Evolutionary conservation across 2,797 vertebrate genomes (phyloP), one percentile per base, ranked within the genome.

Genomic region (Macrochelys suwanniensis): DNA sequence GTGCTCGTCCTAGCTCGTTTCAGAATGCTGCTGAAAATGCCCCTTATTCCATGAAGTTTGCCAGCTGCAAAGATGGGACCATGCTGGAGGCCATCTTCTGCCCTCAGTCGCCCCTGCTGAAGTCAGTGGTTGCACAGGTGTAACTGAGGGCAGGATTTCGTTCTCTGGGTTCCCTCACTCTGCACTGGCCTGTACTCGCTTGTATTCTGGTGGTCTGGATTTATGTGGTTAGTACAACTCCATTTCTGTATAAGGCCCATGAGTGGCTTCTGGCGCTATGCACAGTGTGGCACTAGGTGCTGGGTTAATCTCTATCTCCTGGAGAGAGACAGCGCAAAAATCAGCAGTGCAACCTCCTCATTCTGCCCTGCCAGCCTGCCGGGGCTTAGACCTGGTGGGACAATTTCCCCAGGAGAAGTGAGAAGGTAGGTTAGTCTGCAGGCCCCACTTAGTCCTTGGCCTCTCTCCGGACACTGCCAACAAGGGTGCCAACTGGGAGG

Each of bases 131-230:
- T 23, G 37, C 8, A 9, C 17, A 4, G 42, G 26, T 3, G 80
- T 57, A 61, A 61, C 59, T 33, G 59, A 61, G 59, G 31, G 59
- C 59, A 25, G 23, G 82, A 61, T 80, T n/a, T 13, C 78, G 31
- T 82, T 77, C 50, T 5, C 50, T 54, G 90, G 45, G 11, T 6
- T 12, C 80, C 11, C 28, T 17, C 8, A 45, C 54, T 23, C 85
- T 37, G 0, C 1, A 0, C 8, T 4, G 59, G 2, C 1, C 25
- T 7, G 16, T 33, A 1, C 1, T 1, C 6, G 42, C 42, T 88
- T 53, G 15, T 47, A 2, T 42, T 8, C 21, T 0, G 0, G 12
- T 1, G 59, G 16, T 15, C n/a, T 78, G 59, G 71, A 53, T 49
- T 77, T 79, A 61, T 65, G 23, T 25, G 71, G 25, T 49, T 21